Evolutionary conservation across 92 coral and sea anemone genomes (phyloP).

Genomic region (Galaxea fascicularis): DNA sequence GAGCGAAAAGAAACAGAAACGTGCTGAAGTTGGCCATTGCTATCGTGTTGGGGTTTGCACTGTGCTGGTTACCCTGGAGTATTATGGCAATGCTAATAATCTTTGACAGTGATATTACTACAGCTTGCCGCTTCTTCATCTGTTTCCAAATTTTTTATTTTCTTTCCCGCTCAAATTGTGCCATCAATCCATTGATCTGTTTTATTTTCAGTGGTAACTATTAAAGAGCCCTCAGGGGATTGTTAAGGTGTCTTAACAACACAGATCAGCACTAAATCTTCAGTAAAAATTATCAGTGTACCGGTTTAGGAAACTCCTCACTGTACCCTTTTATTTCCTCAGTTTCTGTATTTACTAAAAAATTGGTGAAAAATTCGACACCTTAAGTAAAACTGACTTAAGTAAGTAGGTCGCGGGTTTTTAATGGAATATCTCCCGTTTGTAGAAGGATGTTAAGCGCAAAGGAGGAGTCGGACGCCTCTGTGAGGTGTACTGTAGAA

Average conservation of each 20-base stretch:
- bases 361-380: too few species aligned
- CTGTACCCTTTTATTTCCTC: too few species aligned
- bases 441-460: too few species aligned
- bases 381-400: too few species aligned
- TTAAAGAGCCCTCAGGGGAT: neutral
- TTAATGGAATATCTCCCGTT: too few species aligned
- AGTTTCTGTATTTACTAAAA: too few species aligned
- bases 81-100: neutral
- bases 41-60: neutral
- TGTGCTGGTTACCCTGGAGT: neutral
- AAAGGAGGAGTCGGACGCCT: too few species aligned
- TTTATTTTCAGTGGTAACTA: slow-evolving; percentile 1
- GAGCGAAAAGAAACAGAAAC: neutral
- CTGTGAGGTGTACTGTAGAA: too few species aligned
- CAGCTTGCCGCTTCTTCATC: neutral
- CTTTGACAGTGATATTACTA: neutral
- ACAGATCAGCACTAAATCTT: neutral
- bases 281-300: neutral
- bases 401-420: too few species aligned
- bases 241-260: too few species aligned
- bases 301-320: too few species aligned
- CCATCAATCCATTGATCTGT: slow-evolving; percentile 17
- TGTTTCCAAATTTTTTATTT: neutral
- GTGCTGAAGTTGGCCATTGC: slow-evolving; percentile 5
- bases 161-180: neutral